Conservation (phyloP, 2,797 vertebrate species). For the Taenioides sp. region DNA sequence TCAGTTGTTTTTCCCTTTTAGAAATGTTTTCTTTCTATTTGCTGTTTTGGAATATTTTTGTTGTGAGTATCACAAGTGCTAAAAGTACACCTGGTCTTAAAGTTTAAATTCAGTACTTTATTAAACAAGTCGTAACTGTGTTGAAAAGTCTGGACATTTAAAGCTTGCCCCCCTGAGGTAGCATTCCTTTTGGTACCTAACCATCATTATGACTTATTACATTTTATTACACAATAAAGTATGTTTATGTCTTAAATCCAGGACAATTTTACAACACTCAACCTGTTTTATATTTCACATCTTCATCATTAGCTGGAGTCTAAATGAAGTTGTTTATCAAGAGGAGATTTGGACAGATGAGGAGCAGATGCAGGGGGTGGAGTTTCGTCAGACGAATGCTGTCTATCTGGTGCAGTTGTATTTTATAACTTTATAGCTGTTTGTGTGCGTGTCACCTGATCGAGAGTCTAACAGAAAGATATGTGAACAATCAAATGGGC, state of each 20-base stretch:
- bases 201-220: conserved; percentile 41
- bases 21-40: no score
- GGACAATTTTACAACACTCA: conserved; percentile 10
- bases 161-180: neutral
- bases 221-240: conserved; percentile 48
- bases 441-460: neutral
- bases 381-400: conserved; percentile 40
- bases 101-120: neutral
- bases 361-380: conserved; percentile 63
- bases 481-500: conserved; percentile 1
- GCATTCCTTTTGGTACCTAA: conserved; percentile 37
- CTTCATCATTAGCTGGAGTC: conserved; percentile 24
- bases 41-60: no score
- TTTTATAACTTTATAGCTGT: conserved; percentile 39
- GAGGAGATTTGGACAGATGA: conserved; percentile 44
- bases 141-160: neutral
- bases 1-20: no score
- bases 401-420: conserved; percentile 49
- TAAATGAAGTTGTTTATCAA: conserved; percentile 52
- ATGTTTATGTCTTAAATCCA: conserved; percentile 4
- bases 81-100: neutral
- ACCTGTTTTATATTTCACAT: conserved; percentile 8
- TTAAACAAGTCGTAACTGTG: neutral
- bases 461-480: conserved; percentile 17
- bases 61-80: neutral